These are phyloP conservation scores for Myotis pilosus DNA, from an alignment of 2,797 vertebrate species.

Conservation along the genomic window DNA sequence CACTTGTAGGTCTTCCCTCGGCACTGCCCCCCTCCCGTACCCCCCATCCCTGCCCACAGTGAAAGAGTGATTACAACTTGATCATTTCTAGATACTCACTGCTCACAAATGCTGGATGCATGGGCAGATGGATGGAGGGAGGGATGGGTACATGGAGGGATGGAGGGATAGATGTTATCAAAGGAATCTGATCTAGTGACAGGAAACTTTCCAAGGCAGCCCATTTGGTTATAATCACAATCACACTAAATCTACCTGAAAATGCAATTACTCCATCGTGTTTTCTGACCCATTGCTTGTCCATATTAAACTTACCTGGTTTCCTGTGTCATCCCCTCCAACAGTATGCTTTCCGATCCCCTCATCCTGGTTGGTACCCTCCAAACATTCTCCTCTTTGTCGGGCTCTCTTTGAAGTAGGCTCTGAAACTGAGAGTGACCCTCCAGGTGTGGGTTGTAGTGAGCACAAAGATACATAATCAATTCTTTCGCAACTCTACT, in stretches of 20 bases:
- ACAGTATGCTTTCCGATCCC: not conserved
- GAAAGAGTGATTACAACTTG: not conserved
- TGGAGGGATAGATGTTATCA: not conserved
- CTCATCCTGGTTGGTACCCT: not conserved
- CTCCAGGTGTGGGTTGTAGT: not conserved
- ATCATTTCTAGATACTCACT: not conserved
- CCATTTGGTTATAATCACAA: not conserved
- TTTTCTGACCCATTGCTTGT: not conserved
- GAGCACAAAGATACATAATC: not conserved
- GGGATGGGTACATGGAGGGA: not conserved
- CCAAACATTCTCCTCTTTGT: not conserved
- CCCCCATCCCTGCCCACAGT: no score
- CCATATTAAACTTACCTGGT: not conserved
- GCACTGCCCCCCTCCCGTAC: rapidly evolving
- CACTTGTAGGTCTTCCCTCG: not conserved
- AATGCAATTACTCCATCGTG: not conserved
- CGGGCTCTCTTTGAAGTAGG: not conserved
- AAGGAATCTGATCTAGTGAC: not conserved
- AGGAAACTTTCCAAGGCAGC: not conserved
- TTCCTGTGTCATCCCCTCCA: not conserved
- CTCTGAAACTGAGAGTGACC: not conserved
- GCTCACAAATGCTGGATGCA: not conserved
- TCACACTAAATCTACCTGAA: not conserved
- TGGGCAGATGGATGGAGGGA: not conserved
- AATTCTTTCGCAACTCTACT: not conserved